Conservation (phyloP, 2,888 invertebrate genomes). For the Griposia aprilina region DNA sequence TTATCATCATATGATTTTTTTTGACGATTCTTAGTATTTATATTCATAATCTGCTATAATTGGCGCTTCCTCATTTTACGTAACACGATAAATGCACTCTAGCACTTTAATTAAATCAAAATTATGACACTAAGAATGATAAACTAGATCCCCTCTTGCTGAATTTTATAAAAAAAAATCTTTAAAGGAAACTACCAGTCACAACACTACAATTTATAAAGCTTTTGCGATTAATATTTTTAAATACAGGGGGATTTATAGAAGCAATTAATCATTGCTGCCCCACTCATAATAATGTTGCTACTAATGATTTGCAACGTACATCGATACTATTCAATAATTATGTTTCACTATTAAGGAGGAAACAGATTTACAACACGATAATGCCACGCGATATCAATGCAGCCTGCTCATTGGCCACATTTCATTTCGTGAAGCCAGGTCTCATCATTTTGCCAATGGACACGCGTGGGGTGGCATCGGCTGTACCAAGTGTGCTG, state of each 20-base stretch:
- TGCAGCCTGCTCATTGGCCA: not conserved
- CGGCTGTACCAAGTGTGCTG: not conserved
- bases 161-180: not conserved
- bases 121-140: not conserved
- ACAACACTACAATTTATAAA: slow-evolving; percentile 47
- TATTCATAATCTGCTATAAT: not conserved
- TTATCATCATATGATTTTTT: not conserved
- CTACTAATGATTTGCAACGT: slow-evolving; percentile 75
- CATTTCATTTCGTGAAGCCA: slow-evolving; percentile 3
- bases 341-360: slow-evolving; percentile 56
- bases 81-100: not conserved
- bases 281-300: slow-evolving; percentile 38
- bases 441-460: not conserved
- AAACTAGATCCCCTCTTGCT: not conserved
- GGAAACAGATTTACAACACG: slow-evolving; percentile 1
- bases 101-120: not conserved
- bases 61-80: not conserved
- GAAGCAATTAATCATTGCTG: slow-evolving; percentile 60
- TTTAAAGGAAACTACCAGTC: slow-evolving; percentile 24
- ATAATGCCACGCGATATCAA: not conserved
- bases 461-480: not conserved
- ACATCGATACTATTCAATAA: slow-evolving; percentile 61
- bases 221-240: slow-evolving; percentile 53
- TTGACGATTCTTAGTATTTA: not conserved
- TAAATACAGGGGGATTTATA: slow-evolving; percentile 39